phyloP scores from a whole-genome alignment of 2,888 invertebrate genomes.

The Trachelus stipa region DNA sequence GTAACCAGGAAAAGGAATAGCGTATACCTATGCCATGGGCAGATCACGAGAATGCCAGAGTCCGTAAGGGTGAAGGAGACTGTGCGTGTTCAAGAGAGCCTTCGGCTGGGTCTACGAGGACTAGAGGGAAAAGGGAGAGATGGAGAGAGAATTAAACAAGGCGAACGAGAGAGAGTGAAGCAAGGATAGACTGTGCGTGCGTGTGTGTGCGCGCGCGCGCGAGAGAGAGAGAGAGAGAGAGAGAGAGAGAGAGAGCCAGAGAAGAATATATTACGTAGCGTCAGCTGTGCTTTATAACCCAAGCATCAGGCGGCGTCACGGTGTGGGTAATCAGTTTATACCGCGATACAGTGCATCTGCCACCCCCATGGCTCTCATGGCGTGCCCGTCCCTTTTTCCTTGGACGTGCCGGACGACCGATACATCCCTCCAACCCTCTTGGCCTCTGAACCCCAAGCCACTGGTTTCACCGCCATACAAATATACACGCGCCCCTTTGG shows the following conservation, averaged over 20 bases:
- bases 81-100: slow-evolving; percentile 45
- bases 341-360: slow-evolving; percentile 49
- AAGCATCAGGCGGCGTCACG: slow-evolving; percentile 49
- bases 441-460: slow-evolving; percentile 16
- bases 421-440: slow-evolving; percentile 11
- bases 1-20: neutral
- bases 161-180: neutral
- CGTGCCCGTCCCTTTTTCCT: slow-evolving; percentile 25
- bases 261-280: slow-evolving; percentile 55
- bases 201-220: neutral
- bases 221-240: slow-evolving; percentile 1
- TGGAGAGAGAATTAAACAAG: slow-evolving; percentile 13
- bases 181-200: slow-evolving; percentile 16
- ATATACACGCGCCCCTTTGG: neutral
- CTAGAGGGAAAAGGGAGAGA: slow-evolving; percentile 26
- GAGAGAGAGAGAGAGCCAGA: slow-evolving; percentile 23
- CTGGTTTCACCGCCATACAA: slow-evolving; percentile 21
- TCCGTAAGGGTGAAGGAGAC: slow-evolving; percentile 33
- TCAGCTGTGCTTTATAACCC: slow-evolving; percentile 63
- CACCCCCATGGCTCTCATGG: slow-evolving; percentile 32
- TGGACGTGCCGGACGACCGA: neutral
- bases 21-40: neutral
- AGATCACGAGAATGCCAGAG: neutral
- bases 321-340: slow-evolving; percentile 54
- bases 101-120: neutral